Conservation (phyloP, 1,140 invertebrate genomes). For the Panagrolaimus sp. region DNA sequence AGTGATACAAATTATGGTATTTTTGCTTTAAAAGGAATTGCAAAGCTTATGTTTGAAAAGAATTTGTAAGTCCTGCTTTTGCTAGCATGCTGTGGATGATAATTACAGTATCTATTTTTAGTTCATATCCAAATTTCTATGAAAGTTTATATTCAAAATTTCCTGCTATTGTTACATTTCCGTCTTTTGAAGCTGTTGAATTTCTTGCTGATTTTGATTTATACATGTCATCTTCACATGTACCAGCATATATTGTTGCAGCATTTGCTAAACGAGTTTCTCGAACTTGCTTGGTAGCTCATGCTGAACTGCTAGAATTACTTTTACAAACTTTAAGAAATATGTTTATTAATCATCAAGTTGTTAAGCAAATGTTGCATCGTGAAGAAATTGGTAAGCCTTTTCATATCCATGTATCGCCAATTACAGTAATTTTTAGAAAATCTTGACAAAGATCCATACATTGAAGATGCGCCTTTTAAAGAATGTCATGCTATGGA, state of each 20-base stretch:
- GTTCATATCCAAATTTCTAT: not conserved
- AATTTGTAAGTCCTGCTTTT: conserved; percentile 6
- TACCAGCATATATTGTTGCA: not conserved
- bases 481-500: conserved; percentile 6
- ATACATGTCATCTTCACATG: conserved; percentile 1
- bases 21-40: conserved; percentile 6
- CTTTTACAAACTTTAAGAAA: not conserved
- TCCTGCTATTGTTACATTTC: not conserved
- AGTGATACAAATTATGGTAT: conserved; percentile 1
- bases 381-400: not conserved
- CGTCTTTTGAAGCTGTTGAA: conserved; percentile 9
- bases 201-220: not conserved
- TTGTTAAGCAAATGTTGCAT: not conserved
- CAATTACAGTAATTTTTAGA: not conserved
- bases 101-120: not conserved
- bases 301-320: not conserved
- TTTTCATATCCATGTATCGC: not conserved
- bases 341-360: conserved; percentile 12
- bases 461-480: not conserved
- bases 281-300: not conserved
- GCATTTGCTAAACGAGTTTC: not conserved
- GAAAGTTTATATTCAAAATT: not conserved
- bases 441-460: not conserved
- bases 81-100: not conserved
- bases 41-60: not conserved